Evolutionary conservation across 2,113 vertebrate genomes (phyloP), one percentile per base, ranked within the genome.

Genomic region (Dasypus novemcinctus): DNA sequence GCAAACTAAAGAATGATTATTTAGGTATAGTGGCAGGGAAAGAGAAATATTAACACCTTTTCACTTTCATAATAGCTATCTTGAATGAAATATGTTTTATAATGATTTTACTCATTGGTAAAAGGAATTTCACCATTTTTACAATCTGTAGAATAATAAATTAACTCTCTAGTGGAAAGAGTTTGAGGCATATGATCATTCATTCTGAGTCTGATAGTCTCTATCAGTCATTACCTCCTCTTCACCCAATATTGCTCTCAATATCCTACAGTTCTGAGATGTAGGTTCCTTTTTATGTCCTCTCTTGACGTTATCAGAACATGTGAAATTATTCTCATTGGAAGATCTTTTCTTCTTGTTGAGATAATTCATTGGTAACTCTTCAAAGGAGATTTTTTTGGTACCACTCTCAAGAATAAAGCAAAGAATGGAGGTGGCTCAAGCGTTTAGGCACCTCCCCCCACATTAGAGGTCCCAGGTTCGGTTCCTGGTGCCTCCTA

Each of bases 141-240:
- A 71, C 12, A 95, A 69, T 93, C 90, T 29, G 21, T 91, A 81
- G 79, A 81, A 82, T 97, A 96, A 95, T 92, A 94, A 96, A 94
- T 94, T 84, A 89, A 69, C 59, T 94, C 92, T 79, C 82, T 61
- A 76, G 6, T 93, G 36, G 59, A 54, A 87, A 94, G 79, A 83
- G 25, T 84, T 89, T 93, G 85, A 93, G 89, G 79, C 38, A 72
- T 93, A 52, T 90, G 82, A 75, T 29, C 75, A 76, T 94, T 61
- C 82, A 71, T 69, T 85, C 66, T 90, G 80, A 95, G 71, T 63
- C 63, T 93, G 90, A 93, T 69, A 85, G 81, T 74, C 72, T 69
- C 75, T 91, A 87, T 96, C 81, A 95, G 93, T 96, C 95, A 90
- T 95, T 36, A 68, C 66, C 49, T 96, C 41, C 66, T 90, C 64